phyloP scores from a whole-genome alignment of 2,113 vertebrate genomes.

The Ifrita kowaldi region DNA sequence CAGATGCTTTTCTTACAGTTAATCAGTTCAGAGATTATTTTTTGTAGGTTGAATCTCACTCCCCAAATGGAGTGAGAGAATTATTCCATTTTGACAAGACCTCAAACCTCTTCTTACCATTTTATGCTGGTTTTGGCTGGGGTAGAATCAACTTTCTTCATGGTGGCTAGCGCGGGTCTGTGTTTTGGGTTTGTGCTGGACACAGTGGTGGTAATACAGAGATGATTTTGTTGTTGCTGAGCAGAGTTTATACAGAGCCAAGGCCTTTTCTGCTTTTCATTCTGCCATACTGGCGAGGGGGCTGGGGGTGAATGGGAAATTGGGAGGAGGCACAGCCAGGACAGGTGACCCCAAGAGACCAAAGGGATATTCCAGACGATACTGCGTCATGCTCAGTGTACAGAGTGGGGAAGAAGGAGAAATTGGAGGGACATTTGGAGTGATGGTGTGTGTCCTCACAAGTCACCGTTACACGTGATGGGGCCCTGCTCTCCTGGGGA shows the following conservation, averaged over 20 bases:
- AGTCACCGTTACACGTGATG: not conserved
- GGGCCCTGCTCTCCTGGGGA: not conserved
- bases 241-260: not conserved
- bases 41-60: not conserved
- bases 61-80: not conserved
- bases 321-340: not conserved
- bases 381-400: too few relatives aligned
- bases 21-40: not conserved
- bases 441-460: not conserved
- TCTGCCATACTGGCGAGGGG: not conserved
- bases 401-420: not conserved
- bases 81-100: not conserved
- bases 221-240: not conserved
- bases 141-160: not conserved
- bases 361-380: not conserved
- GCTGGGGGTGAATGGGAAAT: accelerated
- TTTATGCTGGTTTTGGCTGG: not conserved
- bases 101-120: not conserved
- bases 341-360: not conserved
- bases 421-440: not conserved
- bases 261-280: not conserved
- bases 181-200: not conserved
- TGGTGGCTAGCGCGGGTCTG: not conserved
- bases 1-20: not conserved
- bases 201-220: not conserved